A percentile compares a stretch with the other conserved stretches of the same genome.
phyloP scores from a whole-genome alignment of 37 sponge, comb jelly and placozoan species.

The Oscarella lobularis region DNA sequence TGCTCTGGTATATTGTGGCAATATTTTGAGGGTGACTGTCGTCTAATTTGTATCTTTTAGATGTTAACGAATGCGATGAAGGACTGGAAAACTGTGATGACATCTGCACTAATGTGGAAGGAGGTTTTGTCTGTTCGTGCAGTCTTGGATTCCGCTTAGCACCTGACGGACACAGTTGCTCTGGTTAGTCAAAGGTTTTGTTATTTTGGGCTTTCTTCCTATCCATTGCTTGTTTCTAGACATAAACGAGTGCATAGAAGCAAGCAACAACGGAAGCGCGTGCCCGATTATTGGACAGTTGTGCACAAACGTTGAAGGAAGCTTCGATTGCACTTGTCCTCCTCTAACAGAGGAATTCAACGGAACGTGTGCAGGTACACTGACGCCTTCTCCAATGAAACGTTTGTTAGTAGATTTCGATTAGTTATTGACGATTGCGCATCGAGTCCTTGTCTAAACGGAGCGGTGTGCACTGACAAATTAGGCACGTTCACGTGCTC shows the following conservation, averaged over 20 bases:
- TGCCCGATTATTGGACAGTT: background rate
- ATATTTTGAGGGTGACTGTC: background rate
- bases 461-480: no score
- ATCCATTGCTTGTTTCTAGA: background rate
- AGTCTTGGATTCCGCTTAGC: background rate
- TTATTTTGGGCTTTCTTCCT: background rate
- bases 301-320: background rate
- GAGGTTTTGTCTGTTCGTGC: slow-evolving; percentile 10
- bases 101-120: slow-evolving; percentile 1
- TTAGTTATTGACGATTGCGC: background rate
- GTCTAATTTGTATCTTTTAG: background rate
- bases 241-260: background rate
- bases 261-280: background rate
- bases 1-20: slow-evolving; percentile 13
- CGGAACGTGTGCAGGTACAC: no score
- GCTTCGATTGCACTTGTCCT: background rate
- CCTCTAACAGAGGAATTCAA: no score
- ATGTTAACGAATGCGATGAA: slow-evolving; percentile 21
- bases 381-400: no score
- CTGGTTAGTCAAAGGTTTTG: background rate
- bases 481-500: no score
- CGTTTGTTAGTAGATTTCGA: no score
- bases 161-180: background rate
- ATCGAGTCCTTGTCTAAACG: background rate
- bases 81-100: slow-evolving; percentile 16